phyloP scores from a whole-genome alignment of 2,113 vertebrate genomes.

The Erpornis zantholeuca region DNA sequence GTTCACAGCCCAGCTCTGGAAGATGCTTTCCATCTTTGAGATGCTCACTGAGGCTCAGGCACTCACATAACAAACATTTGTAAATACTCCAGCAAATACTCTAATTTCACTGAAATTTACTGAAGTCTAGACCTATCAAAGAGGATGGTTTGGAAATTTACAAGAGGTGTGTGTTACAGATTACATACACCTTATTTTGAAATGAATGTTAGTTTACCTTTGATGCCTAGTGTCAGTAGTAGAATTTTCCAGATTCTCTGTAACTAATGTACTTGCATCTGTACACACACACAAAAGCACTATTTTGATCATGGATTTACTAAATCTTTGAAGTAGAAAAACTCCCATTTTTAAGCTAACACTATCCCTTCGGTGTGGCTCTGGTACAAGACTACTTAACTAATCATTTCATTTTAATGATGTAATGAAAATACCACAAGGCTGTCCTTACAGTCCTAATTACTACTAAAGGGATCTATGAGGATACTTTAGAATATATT shows the following conservation, averaged over 20 bases:
- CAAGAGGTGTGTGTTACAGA: neutral
- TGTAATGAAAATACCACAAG: conserved; percentile 24
- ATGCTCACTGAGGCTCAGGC: neutral
- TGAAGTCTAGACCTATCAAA: neutral
- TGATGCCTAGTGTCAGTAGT: neutral
- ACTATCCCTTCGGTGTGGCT: neutral
- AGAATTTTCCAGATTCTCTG: neutral
- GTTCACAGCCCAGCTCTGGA: neutral
- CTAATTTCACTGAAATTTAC: neutral
- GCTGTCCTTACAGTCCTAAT: conserved; percentile 12
- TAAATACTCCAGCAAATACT: neutral
- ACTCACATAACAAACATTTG: neutral
- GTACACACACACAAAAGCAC: neutral
- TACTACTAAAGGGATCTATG: neutral
- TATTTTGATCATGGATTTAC: neutral
- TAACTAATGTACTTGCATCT: neutral
- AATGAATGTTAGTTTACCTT: neutral
- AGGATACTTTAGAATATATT: neutral
- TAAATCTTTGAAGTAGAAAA: neutral
- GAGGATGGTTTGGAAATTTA: neutral
- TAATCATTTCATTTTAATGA: conserved; percentile 32
- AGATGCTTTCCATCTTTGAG: neutral
- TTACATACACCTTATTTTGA: neutral
- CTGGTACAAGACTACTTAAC: neutral
- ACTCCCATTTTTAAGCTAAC: neutral